Percentiles rank a stretch among this genome's conserved stretches.
These are phyloP conservation scores for Notocelia uddmanniana DNA, from an alignment of 2,888 invertebrate genomes.

Conservation along the genomic window DNA sequence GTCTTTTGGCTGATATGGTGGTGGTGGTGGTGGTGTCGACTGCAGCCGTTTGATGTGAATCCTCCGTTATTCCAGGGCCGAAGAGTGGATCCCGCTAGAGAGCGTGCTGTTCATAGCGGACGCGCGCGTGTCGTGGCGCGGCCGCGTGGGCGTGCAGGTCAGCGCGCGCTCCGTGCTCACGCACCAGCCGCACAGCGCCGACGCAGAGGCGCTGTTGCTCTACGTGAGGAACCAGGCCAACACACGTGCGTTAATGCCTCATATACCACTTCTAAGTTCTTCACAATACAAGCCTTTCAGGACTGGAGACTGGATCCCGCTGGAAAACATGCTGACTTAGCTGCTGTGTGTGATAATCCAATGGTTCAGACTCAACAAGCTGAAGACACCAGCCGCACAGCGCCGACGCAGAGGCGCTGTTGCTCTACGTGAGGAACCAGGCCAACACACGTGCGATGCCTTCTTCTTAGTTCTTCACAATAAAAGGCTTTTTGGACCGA, in stretches of 20 bases:
- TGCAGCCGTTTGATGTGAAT: no score
- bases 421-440: slow-evolving; percentile 81
- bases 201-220: slow-evolving; percentile 85
- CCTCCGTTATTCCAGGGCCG: slow-evolving; percentile 78
- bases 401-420: slow-evolving; percentile 85
- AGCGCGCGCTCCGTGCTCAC: slow-evolving; percentile 88
- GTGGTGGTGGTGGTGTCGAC: no score
- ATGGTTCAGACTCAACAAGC: no score
- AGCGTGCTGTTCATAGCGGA: slow-evolving; percentile 91
- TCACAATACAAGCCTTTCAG: neutral
- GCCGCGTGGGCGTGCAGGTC: slow-evolving; percentile 81
- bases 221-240: slow-evolving; percentile 79
- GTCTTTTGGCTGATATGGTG: no score
- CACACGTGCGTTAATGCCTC: slow-evolving; percentile 63
- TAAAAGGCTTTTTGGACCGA: neutral
- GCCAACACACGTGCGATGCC: slow-evolving; percentile 67
- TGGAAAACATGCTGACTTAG: no score
- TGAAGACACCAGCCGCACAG: slow-evolving; percentile 91
- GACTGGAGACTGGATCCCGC: no score
- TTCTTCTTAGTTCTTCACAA: neutral
- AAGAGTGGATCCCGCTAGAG: slow-evolving; percentile 88
- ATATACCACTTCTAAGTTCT: neutral
- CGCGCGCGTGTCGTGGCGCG: slow-evolving; percentile 87
- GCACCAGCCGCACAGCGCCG: slow-evolving; percentile 89
- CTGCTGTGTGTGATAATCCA: no score